These are phyloP conservation scores for Heterohyrax brucei DNA, from an alignment of 2,797 vertebrate species.

Conservation along the genomic window DNA sequence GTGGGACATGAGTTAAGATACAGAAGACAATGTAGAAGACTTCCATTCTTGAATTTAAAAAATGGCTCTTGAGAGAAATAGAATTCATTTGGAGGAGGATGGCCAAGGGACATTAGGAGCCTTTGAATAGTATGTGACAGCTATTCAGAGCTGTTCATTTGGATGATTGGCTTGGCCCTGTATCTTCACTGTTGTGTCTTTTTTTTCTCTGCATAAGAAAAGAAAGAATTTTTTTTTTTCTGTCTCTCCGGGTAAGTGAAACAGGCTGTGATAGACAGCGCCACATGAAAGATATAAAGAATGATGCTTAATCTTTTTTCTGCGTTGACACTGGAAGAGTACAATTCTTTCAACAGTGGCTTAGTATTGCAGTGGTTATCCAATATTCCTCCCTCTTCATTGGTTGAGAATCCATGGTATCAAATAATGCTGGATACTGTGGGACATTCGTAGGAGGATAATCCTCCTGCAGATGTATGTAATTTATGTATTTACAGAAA, in stretches of 20 bases:
- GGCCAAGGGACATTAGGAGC: background rate
- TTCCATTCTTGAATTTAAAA: slow-evolving; percentile 31
- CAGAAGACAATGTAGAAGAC: background rate
- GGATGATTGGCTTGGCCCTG: background rate
- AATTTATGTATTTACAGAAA: slow-evolving; percentile 57
- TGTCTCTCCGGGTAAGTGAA: background rate
- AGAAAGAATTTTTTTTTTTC: background rate
- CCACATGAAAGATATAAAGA: background rate
- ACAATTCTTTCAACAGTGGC: background rate
- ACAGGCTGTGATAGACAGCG: background rate
- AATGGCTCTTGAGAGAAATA: background rate
- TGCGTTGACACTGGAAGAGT: background rate
- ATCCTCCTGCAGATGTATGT: background rate
- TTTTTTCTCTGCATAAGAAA: background rate
- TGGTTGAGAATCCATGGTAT: slow-evolving; percentile 27
- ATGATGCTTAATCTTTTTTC: background rate
- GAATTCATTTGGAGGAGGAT: background rate
- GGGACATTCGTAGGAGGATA: background rate
- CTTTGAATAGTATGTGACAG: background rate
- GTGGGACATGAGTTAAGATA: background rate
- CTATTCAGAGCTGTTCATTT: background rate
- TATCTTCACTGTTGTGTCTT: background rate
- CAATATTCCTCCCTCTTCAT: background rate
- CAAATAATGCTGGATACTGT: background rate
- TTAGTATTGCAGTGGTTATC: background rate